phyloP scores from a whole-genome alignment of 2,113 vertebrate genomes.

The Aldabrachelys gigantea region DNA sequence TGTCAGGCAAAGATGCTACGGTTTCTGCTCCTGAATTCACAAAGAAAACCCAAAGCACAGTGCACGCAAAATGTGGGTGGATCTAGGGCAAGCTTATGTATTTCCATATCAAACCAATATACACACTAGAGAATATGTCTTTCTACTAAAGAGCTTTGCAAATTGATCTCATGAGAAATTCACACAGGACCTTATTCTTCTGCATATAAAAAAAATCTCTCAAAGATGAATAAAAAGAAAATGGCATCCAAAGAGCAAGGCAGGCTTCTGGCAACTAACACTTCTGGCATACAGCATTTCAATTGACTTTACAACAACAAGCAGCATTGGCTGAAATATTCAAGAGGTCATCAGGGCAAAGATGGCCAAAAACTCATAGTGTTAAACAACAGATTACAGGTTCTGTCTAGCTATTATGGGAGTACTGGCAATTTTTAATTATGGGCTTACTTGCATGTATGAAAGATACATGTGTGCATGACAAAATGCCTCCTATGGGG shows the following conservation, averaged over 20 bases:
- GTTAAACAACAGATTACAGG: conserved; percentile 19
- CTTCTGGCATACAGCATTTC: conserved; percentile 52
- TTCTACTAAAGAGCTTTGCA: conserved; percentile 69
- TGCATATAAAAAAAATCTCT: conserved; percentile 35
- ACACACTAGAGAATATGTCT: conserved; percentile 70
- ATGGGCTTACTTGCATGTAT: not conserved
- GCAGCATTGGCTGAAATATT: not conserved
- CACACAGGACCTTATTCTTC: conserved; percentile 62
- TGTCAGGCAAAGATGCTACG: not conserved
- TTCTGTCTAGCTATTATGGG: not conserved
- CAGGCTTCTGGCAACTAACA: conserved; percentile 23
- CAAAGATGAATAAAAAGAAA: conserved; percentile 70
- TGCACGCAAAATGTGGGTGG: conserved; percentile 18
- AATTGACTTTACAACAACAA: not conserved
- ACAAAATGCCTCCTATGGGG: not conserved
- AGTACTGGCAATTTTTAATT: not conserved
- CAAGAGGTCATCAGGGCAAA: not conserved
- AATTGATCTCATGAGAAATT: conserved; percentile 77
- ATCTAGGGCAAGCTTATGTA: conserved; percentile 63
- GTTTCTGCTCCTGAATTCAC: conserved; percentile 38
- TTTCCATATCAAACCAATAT: conserved; percentile 78
- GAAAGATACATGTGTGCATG: not conserved
- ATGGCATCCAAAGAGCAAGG: conserved; percentile 51
- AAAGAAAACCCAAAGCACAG: conserved; percentile 36
- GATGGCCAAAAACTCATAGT: not conserved